These are phyloP conservation scores for Heliothis virescens DNA, from an alignment of 1,140 invertebrate species.

Conservation along the genomic window DNA sequence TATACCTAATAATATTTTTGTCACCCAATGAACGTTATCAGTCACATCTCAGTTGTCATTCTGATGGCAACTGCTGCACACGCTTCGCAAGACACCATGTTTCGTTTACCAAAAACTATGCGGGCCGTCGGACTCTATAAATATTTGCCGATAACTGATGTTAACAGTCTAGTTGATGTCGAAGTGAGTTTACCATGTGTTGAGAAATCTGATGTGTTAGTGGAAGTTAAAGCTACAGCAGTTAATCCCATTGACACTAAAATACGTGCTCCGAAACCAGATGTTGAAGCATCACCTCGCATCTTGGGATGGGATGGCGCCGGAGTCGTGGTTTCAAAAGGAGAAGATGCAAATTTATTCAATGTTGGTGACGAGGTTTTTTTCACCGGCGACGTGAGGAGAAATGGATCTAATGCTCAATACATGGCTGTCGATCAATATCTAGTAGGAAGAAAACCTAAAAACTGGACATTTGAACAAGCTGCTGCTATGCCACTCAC, in stretches of 20 bases:
- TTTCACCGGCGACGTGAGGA: slow-evolving; percentile 73
- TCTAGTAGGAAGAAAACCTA: slow-evolving; percentile 72
- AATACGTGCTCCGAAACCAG: slow-evolving; percentile 69
- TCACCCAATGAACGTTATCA: too few relatives aligned
- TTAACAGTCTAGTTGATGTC: slow-evolving; percentile 73
- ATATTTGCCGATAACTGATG: slow-evolving; percentile 75
- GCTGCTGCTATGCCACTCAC: slow-evolving; percentile 79
- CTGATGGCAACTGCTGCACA: neutral
- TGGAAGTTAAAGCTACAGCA: slow-evolving; percentile 76
- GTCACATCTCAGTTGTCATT: neutral
- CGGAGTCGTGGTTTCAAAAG: slow-evolving; percentile 73
- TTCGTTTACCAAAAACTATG: slow-evolving; percentile 73
- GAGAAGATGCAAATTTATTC: slow-evolving; percentile 62
- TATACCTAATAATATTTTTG: neutral
- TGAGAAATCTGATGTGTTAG: slow-evolving; percentile 68
- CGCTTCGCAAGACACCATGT: slow-evolving; percentile 52
- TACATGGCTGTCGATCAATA: slow-evolving; percentile 75
- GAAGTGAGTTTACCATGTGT: slow-evolving; percentile 69
- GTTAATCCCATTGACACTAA: slow-evolving; percentile 82
- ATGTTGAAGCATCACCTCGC: slow-evolving; percentile 64
- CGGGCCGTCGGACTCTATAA: slow-evolving; percentile 78
- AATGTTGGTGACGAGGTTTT: slow-evolving; percentile 77
- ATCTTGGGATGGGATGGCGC: slow-evolving; percentile 79
- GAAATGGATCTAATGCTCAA: slow-evolving; percentile 76
- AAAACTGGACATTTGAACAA: slow-evolving; percentile 77